Base-by-base conservation (phyloP, 2,113 vertebrate species). In the Mastomys coucha region DNA sequence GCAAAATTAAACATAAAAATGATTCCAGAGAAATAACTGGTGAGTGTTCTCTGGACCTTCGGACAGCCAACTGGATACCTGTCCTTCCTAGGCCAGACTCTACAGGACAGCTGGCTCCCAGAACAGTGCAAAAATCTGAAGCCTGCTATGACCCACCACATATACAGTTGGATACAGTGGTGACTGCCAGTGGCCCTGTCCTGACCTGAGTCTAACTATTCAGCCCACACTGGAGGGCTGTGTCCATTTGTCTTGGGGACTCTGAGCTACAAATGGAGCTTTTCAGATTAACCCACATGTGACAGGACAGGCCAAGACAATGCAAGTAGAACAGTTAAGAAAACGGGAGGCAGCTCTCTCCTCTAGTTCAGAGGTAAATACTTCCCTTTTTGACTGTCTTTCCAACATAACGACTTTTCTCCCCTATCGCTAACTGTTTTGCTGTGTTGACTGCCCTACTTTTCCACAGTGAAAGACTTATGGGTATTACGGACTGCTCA, bases 1-100 rank as follows among this genome's bases (percentile, higher is more conserved):
- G 84, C 63, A 84, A 93, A 93, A 93, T 75, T 53, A 78, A 96
- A 73, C 84, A 87, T 60, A 78, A 85, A 89, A 70, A 84, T 12
- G 45, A 45, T 19, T 42, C 39, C 10, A 2, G 17, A 87, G 63
- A 22, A 75, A 39, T 31, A 28, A 39, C 78, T 3, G 51, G 51
- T 8, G 19, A n/a, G 10, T 1, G 5, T 60, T 78, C 56, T 93
- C 53, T 63, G 10, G 13, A 36, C 20, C 70, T 19, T 65, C 70
- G 22, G 76, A 60, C 63, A 60, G 60, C 1, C 2, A 0, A 42
- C 31, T 8, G 31, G 77, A 91, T 16, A 51, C 24, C 22, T 36
- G 42, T 78, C 36, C 72, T 82, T 77, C 84, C 67, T 13, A 60
- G 22, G 28, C 49, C 49, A 67, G 67, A 53, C 39, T 28, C 6